These are phyloP conservation scores for Dallia pectoralis DNA, from an alignment of 2,797 vertebrate species.

Conservation along the genomic window DNA sequence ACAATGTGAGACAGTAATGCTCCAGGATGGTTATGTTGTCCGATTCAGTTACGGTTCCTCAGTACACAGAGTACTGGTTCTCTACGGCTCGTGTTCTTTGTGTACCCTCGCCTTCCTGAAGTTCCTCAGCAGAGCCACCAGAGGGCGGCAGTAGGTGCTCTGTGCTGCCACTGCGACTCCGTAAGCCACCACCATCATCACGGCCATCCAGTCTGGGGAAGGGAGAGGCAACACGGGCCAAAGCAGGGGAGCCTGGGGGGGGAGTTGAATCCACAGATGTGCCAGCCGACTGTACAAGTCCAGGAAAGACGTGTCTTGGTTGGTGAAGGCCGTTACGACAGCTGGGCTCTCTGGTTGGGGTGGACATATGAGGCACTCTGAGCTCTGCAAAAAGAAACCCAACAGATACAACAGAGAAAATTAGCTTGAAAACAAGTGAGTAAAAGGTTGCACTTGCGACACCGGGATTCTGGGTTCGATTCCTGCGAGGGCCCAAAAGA, in stretches of 20 bases:
- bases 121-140: constrained; percentile 63
- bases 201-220: constrained; percentile 52
- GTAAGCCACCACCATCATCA: constrained; percentile 49
- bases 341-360: constrained; percentile 47
- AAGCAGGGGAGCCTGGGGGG: constrained; percentile 50
- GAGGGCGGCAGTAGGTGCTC: constrained; percentile 76
- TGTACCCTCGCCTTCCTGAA: constrained; percentile 73
- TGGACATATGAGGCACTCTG: constrained; percentile 32
- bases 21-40: neutral
- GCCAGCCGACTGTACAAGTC: constrained; percentile 36
- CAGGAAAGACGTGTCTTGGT: constrained; percentile 72
- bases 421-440: neutral
- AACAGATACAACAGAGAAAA: neutral
- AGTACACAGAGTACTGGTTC: constrained; percentile 89
- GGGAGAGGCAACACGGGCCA: constrained; percentile 48
- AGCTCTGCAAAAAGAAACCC: constrained; percentile 55
- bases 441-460: neutral
- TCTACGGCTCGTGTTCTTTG: constrained; percentile 79
- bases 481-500: no score
- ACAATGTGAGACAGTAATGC: neutral
- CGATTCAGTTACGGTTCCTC: constrained; percentile 32
- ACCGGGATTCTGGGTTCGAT: no score
- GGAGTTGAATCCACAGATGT: constrained; percentile 53
- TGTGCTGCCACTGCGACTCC: constrained; percentile 76
- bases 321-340: constrained; percentile 68